Evolutionary conservation across 2,888 invertebrate species (phyloP).

Genomic region (Perithous albicinctus): DNA sequence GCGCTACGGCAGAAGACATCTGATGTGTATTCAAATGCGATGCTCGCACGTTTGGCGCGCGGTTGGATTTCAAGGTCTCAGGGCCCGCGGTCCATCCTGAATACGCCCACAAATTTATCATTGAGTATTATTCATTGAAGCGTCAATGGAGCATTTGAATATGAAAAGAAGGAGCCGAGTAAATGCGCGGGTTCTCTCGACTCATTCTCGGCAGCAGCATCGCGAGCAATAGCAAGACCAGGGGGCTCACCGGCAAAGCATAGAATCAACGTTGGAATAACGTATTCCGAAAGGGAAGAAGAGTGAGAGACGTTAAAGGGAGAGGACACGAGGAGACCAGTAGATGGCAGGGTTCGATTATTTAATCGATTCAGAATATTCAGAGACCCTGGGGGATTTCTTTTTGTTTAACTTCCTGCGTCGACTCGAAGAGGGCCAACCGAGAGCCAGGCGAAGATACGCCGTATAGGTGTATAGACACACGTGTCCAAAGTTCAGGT

Average conservation of each 20-base stretch:
- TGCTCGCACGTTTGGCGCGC: constrained; percentile 76
- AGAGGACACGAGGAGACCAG: constrained; percentile 64
- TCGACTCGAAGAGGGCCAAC: constrained; percentile 70
- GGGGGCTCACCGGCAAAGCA: constrained; percentile 42
- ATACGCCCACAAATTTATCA: constrained; percentile 85
- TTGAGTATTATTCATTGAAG: constrained; percentile 85
- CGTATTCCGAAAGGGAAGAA: constrained; percentile 43
- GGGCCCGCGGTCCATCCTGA: constrained; percentile 80
- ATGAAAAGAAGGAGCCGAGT: constrained; percentile 84
- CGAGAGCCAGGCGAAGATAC: constrained; percentile 49
- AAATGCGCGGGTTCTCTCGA: constrained; percentile 62
- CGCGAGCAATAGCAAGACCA: constrained; percentile 9
- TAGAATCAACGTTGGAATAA: constrained; percentile 52
- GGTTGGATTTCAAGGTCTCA: constrained; percentile 81
- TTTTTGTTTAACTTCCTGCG: constrained; percentile 84
- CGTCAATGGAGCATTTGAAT: constrained; percentile 85
- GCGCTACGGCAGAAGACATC: constrained; percentile 31
- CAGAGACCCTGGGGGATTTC: constrained; percentile 78
- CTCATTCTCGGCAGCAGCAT: constrained; percentile 9
- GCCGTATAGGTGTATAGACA: neutral
- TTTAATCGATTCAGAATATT: constrained; percentile 84
- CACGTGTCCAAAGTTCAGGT: neutral
- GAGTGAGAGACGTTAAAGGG: constrained; percentile 40
- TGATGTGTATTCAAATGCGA: constrained; percentile 75
- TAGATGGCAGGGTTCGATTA: constrained; percentile 84